Evolutionary conservation across 2,113 vertebrate genomes (phyloP), one percentile per base, ranked within the genome.

Genomic region (Todiramphus chloris): DNA sequence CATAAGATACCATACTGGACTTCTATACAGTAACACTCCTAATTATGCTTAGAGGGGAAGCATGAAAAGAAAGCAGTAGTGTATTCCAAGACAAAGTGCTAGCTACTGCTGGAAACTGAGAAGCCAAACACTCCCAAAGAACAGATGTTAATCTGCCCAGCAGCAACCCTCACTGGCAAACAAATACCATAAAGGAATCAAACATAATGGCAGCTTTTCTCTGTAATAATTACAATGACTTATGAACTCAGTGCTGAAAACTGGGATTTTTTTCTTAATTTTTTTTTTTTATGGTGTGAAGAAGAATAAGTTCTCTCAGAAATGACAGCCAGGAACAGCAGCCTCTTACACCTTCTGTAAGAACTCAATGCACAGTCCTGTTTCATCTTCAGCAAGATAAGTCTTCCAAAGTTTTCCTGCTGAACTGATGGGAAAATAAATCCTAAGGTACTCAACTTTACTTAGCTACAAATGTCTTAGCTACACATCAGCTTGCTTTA

Each of bases 31-130:
- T 62, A 76, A 84, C 64, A 83, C 68, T 46, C n/a, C 74, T n/a
- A 51, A 96, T 91, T 64, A 66, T 73, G 83, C 89, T 91, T 64
- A 21, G 77, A 94, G 33, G 60, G 69, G 74, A 96, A 87, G 89
- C 4, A 3, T 84, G 93, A 21, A 51, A 84, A 95, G 69, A 95
- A 94, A 93, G 93, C 84, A 82, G 89, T 25, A 93, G 83, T 97
- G 87, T 94, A 62, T 55, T 84, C 35, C 31, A 72, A 84, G 51
- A 95, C 73, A 93, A 93, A 91, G 69, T 79, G 48, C 77, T 56
- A 46, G 73, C 80, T 90, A 56, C 88, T 91, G 84, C 84, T 83
- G 66, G 64, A 72, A 90, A 93, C 4, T n/a, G 64, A 93, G 69
- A 72, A 67, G 77, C 51, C 37, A 9, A 87, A 51, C 30, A 13